Evolutionary conservation across 35 echinoderm and acorn worm species (phyloP).

Genomic region (Strongylocentrotus purpuratus): DNA sequence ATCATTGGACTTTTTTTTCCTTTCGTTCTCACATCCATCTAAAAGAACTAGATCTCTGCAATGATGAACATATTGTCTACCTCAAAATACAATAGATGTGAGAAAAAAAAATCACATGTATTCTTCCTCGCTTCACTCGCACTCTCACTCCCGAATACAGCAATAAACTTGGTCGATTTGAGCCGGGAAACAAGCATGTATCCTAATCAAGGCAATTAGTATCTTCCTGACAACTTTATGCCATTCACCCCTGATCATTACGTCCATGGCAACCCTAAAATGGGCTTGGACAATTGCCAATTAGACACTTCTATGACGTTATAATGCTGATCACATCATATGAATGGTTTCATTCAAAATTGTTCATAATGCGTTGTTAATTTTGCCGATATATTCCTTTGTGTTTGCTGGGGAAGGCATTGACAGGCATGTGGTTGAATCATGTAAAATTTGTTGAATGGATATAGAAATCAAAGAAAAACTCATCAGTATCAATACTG

Average conservation of each 20-base stretch:
- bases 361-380: neutral
- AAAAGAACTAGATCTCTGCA: no score
- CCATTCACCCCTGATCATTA: slow-evolving; percentile 9
- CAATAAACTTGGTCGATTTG: neutral
- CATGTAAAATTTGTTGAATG: neutral
- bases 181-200: neutral
- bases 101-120: neutral
- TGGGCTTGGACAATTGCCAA: neutral
- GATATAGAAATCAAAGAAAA: neutral
- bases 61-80: no score
- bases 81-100: no score
- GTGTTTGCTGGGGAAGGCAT: neutral
- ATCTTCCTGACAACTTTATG: slow-evolving; percentile 24
- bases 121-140: neutral
- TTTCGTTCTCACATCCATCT: no score
- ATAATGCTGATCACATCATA: neutral
- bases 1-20: no score
- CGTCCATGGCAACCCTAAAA: neutral
- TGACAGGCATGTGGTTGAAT: neutral
- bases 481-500: no score
- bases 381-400: neutral
- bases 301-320: slow-evolving; percentile 31
- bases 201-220: slow-evolving; percentile 19
- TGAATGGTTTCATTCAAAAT: neutral
- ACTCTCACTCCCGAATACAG: neutral